A percentile compares a stretch with the other conserved stretches of the same genome.
Evolutionary conservation across 1,140 invertebrate genomes (phyloP).

Genomic region (Drosophila sp.): DNA sequence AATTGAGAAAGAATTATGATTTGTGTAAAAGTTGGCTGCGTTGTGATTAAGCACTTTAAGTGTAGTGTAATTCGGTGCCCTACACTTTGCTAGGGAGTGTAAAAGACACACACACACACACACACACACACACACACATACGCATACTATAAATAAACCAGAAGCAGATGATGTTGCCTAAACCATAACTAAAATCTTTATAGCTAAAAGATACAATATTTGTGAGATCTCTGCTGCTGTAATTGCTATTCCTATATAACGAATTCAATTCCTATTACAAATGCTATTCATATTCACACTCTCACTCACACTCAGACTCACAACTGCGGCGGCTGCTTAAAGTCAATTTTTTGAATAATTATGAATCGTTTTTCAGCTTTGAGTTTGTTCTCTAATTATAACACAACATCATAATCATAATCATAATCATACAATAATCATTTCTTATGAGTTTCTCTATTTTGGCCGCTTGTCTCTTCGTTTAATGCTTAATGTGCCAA

Average conservation of each 20-base stretch:
- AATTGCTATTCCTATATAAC: conserved; percentile 6
- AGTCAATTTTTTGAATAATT: conserved; percentile 83
- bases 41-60: conserved; percentile 82
- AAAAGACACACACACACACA: neutral
- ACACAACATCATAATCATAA: conserved; percentile 82
- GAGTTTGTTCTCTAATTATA: conserved; percentile 80
- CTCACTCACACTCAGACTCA: neutral
- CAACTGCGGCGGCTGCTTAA: conserved; percentile 63
- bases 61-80: conserved; percentile 72
- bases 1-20: conserved; percentile 69
- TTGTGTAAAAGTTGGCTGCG: conserved; percentile 73
- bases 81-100: neutral
- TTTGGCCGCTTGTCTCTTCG: conserved; percentile 63
- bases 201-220: conserved; percentile 50
- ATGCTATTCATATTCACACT: neutral
- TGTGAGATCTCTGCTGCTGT: conserved; percentile 46
- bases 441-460: conserved; percentile 56
- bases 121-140: neutral
- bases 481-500: conserved; percentile 75
- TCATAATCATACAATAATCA: conserved; percentile 76
- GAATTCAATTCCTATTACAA: neutral
- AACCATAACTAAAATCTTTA: conserved; percentile 81
- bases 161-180: conserved; percentile 51
- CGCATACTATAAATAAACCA: conserved; percentile 67
- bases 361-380: conserved; percentile 78